These are phyloP conservation scores for Galaxea fascicularis DNA, from an alignment of 92 coral and sea anemone genomes.

Conservation along the genomic window DNA sequence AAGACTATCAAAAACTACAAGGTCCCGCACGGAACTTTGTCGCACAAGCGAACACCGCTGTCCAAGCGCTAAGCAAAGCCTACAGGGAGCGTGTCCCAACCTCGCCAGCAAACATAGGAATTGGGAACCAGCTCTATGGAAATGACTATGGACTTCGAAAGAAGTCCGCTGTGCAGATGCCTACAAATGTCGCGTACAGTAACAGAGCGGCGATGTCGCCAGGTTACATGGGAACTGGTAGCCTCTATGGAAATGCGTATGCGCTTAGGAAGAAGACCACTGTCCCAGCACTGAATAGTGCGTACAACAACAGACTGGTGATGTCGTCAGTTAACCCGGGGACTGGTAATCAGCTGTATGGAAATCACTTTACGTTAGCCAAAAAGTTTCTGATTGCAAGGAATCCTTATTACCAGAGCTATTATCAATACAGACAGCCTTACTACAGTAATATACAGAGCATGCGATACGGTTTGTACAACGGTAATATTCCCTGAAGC, in stretches of 20 bases:
- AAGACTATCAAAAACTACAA: conserved; percentile 81
- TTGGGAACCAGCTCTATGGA: conserved; percentile 4
- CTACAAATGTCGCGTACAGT: conserved; percentile 46
- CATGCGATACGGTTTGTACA: conserved; percentile 81
- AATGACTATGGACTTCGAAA: conserved; percentile 57
- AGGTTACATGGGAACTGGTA: not conserved
- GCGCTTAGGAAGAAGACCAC: conserved; percentile 67
- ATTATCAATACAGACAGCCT: conserved; percentile 54
- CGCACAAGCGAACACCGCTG: conserved; percentile 79
- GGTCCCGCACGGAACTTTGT: conserved; percentile 74
- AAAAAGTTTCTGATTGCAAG: conserved; percentile 91
- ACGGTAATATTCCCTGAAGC: conserved; percentile 73
- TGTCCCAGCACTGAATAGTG: conserved; percentile 46
- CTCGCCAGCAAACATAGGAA: conserved; percentile 14
- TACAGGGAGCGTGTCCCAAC: conserved; percentile 54
- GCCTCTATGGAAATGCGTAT: conserved; percentile 24
- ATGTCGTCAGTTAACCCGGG: conserved; percentile 13
- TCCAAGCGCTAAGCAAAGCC: conserved; percentile 64
- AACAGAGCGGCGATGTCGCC: conserved; percentile 34
- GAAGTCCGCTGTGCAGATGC: conserved; percentile 65
- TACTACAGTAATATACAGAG: conserved; percentile 76
- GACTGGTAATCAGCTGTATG: conserved; percentile 15
- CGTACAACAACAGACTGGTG: conserved; percentile 55
- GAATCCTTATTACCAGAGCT: conserved; percentile 75
- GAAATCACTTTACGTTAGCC: conserved; percentile 47